A percentile compares a stretch with the other conserved stretches of the same genome.
phyloP scores from a whole-genome alignment of 2,888 invertebrate species.

The Lapara coniferarum region DNA sequence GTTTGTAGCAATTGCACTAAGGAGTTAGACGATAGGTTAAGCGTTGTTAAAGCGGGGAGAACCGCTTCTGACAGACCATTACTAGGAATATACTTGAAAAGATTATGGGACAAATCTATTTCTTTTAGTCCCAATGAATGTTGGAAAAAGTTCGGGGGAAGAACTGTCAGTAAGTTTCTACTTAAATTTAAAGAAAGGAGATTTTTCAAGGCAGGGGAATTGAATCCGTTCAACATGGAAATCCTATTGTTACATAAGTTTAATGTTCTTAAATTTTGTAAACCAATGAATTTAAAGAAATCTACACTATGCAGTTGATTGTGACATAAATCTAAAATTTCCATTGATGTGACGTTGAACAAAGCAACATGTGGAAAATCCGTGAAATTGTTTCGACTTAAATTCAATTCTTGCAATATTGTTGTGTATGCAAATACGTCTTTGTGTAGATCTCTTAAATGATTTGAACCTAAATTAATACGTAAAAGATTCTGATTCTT shows the following conservation, averaged over 20 bases:
- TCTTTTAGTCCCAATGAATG: slow-evolving; percentile 88
- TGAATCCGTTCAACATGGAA: slow-evolving; percentile 89
- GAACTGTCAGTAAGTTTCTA: slow-evolving; percentile 88
- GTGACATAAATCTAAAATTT: slow-evolving; percentile 87
- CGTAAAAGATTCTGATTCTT: slow-evolving; percentile 90
- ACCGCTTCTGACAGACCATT: slow-evolving; percentile 89
- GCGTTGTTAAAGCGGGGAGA: slow-evolving; percentile 87
- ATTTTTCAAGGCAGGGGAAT: slow-evolving; percentile 89
- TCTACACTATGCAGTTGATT: slow-evolving; percentile 89
- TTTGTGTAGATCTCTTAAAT: slow-evolving; percentile 86
- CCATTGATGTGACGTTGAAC: slow-evolving; percentile 89
- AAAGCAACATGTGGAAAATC: slow-evolving; percentile 92
- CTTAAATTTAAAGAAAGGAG: slow-evolving; percentile 89
- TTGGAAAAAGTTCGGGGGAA: slow-evolving; percentile 92
- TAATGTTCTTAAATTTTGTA: slow-evolving; percentile 89
- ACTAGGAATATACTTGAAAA: slow-evolving; percentile 91
- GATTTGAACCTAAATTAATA: slow-evolving; percentile 89
- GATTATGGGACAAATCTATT: slow-evolving; percentile 90
- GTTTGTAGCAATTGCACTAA: slow-evolving; percentile 89
- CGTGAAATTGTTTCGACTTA: slow-evolving; percentile 88
- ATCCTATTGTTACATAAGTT: slow-evolving; percentile 90
- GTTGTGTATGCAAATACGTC: slow-evolving; percentile 89
- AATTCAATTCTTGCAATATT: slow-evolving; percentile 89
- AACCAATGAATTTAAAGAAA: slow-evolving; percentile 89
- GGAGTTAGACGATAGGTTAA: slow-evolving; percentile 93